phyloP scores from a whole-genome alignment of 2,113 vertebrate genomes.

The Pagrus major region DNA sequence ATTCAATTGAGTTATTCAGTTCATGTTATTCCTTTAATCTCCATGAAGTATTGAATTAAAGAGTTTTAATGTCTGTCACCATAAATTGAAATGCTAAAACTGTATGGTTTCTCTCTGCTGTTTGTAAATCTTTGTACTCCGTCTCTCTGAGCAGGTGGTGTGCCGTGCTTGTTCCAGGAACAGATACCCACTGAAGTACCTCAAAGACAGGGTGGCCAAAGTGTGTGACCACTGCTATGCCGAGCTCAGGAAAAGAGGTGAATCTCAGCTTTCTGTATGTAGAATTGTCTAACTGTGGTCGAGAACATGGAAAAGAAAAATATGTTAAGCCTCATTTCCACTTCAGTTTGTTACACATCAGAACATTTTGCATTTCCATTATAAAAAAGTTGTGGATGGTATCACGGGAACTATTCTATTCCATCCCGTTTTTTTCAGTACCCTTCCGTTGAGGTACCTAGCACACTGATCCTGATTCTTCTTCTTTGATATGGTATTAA shows the following conservation, averaged over 20 bases:
- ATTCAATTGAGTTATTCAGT: too few species aligned
- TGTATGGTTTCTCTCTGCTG: neutral
- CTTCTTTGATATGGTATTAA: neutral
- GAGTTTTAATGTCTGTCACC: neutral
- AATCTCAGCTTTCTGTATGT: neutral
- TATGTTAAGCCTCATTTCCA: too few species aligned
- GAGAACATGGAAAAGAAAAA: neutral
- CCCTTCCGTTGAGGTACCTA: too few species aligned
- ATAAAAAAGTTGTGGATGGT: too few species aligned
- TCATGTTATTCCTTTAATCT: too few species aligned
- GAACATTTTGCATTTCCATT: too few species aligned
- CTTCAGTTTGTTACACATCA: too few species aligned
- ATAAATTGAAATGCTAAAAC: too few species aligned
- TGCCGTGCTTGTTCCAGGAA: constrained; percentile 95
- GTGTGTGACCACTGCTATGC: constrained; percentile 94
- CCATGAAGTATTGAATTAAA: neutral
- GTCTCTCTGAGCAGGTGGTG: constrained; percentile 87
- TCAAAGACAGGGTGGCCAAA: constrained; percentile 94
- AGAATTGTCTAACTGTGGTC: neutral
- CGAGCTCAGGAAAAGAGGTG: constrained; percentile 92
- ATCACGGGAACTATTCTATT: too few species aligned
- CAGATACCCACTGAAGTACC: constrained; percentile 96
- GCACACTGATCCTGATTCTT: too few species aligned
- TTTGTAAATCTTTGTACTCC: neutral
- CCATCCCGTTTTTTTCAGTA: too few species aligned